These are phyloP conservation scores for Cyprinodon tularosa DNA, from an alignment of 2,113 vertebrate genomes.

Conservation along the genomic window DNA sequence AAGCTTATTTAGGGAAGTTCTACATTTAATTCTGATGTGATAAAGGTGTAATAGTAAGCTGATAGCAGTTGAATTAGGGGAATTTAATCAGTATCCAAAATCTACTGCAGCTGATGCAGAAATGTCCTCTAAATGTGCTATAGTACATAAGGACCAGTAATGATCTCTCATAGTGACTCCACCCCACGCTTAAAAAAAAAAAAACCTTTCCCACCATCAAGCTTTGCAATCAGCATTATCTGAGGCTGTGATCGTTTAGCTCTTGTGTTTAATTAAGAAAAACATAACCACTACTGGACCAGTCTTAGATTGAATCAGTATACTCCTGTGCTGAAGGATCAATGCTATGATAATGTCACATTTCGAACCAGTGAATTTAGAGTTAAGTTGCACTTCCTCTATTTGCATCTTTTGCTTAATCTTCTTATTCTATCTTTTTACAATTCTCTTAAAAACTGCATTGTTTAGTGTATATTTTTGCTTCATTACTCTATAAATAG, in stretches of 20 bases:
- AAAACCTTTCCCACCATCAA: slow-evolving; percentile 9
- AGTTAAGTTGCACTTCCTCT: not conserved
- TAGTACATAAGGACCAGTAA: slow-evolving; percentile 15
- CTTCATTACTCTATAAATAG: not conserved
- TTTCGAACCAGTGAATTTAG: not conserved
- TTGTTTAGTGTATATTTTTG: not conserved
- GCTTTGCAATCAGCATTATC: slow-evolving; percentile 54
- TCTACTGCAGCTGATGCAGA: not conserved
- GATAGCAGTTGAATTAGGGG: slow-evolving; percentile 17
- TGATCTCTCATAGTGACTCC: slow-evolving; percentile 40
- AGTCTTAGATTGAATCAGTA: slow-evolving; percentile 39
- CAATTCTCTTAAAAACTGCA: not conserved
- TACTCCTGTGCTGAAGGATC: not conserved
- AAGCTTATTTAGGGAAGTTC: not conserved
- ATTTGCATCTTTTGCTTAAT: not conserved
- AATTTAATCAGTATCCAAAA: slow-evolving; percentile 8
- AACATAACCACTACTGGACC: slow-evolving; percentile 40
- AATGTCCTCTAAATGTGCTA: not conserved
- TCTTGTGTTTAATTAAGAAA: slow-evolving; percentile 47
- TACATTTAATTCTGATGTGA: slow-evolving; percentile 6
- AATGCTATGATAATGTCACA: not conserved
- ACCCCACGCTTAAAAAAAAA: slow-evolving; percentile 12
- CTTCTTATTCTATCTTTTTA: not conserved
- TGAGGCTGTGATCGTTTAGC: slow-evolving; percentile 59
- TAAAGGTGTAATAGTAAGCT: slow-evolving; percentile 6